Base-by-base conservation (phyloP, 1,140 invertebrate species). In the Drosophila repletoides region DNA sequence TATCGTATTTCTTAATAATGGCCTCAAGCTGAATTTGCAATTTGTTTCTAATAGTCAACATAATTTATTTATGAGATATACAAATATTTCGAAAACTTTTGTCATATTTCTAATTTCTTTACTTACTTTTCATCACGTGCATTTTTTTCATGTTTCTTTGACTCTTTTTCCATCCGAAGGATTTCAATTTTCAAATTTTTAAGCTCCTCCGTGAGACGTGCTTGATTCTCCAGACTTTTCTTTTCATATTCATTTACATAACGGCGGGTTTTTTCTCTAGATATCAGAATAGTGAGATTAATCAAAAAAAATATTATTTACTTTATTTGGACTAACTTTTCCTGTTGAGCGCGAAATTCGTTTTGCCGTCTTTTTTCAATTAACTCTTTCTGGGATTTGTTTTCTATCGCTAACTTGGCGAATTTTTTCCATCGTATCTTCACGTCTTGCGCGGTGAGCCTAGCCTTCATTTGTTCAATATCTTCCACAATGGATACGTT, bases 71-170 rank as follows among this genome's bases (percentile, higher is more conserved):
- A 5, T 2, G 31, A 7, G 2, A 9, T 26, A 14, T 31, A 29
- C 3, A 48, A 33, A 21, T 46, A 1, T 0, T 34, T 33, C 14
- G 31, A n/a, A n/a, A n/a, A n/a, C n/a, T 33, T 33, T 33, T 10
- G n/a, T 33, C 3, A 4, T 2, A n/a, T 33, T 33, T 7, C 12
- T 33, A 17, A 17, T 38, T 7, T 9, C 1, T 3, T 1, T 28
- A 69, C 66, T 59, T 38, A 86, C 80, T 80, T 86, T 45, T 86
- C 80, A 9, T 68, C 80, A 0, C 59, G 59, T 0, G 17, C 17
- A 0, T 17, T 28, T 17, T 58, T 64, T 5, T 80, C 67, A 38
- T n/a, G n/a, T 63, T 52, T 1, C 31, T 4, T 45, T 22, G 1
- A 31, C 3, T 14, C 58, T 41, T 4, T 31, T n/a, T n/a, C n/a